Evolutionary conservation across 2,888 invertebrate species (phyloP).

Genomic region (Polyommatus iphigenia): DNA sequence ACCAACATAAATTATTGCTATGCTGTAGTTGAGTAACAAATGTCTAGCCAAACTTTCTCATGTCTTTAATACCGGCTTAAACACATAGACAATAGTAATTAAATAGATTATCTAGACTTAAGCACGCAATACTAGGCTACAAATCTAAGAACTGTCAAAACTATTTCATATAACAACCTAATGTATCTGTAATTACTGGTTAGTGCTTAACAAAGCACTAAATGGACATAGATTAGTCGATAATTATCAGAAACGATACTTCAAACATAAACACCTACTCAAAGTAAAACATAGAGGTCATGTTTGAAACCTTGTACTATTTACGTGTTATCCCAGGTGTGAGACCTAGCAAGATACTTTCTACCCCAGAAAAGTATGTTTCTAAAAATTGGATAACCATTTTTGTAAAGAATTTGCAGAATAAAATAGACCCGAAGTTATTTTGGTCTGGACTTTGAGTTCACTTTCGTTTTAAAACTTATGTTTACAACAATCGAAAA

Average conservation of each 20-base stretch:
- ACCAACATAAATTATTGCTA: not conserved
- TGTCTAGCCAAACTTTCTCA: not conserved
- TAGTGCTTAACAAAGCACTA: not conserved
- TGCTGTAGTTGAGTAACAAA: not conserved
- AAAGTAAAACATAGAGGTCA: not conserved
- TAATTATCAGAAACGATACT: not conserved
- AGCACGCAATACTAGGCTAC: not conserved
- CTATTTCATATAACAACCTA: not conserved
- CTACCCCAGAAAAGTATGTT: no score
- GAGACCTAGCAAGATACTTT: no score
- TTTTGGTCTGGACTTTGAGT: no score
- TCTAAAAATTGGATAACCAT: no score
- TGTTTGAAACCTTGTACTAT: not conserved
- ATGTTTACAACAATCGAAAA: no score
- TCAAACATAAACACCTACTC: not conserved
- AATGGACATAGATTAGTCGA: not conserved
- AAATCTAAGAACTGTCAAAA: slow-evolving; percentile 13
- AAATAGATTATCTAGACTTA: not conserved
- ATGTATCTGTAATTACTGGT: not conserved
- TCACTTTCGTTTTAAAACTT: no score
- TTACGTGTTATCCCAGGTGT: no score
- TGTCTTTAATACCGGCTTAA: not conserved
- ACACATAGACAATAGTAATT: not conserved
- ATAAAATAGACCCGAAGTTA: no score
- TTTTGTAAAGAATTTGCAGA: no score